Evolutionary conservation across 2,113 vertebrate species (phyloP).

Genomic region (Neolamprologus brichardi): DNA sequence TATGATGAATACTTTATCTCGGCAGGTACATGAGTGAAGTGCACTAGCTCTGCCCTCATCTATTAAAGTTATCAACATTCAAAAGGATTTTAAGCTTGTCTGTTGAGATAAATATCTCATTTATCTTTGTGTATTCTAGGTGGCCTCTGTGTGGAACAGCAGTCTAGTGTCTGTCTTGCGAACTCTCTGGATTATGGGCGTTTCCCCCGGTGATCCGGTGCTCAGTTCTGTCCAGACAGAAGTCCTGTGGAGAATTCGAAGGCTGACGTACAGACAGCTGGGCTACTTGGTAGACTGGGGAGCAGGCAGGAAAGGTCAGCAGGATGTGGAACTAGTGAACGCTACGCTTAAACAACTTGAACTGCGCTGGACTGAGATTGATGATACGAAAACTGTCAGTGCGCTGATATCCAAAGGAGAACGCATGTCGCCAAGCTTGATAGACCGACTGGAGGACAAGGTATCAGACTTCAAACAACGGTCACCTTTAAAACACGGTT

Average conservation of each 20-base stretch:
- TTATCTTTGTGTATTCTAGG: slow-evolving; percentile 48
- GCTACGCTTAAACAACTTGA: slow-evolving; percentile 81
- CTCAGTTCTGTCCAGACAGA: slow-evolving; percentile 80
- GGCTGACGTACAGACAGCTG: slow-evolving; percentile 74
- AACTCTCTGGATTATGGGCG: slow-evolving; percentile 62
- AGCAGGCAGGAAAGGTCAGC: slow-evolving; percentile 18
- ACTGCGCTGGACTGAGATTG: slow-evolving; percentile 86
- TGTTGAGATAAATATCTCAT: neutral
- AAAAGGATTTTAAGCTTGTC: neutral
- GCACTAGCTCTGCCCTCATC: neutral
- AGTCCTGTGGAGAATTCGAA: slow-evolving; percentile 82
- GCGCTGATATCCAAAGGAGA: slow-evolving; percentile 67
- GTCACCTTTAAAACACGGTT: neutral
- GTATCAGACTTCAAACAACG: slow-evolving; percentile 46
- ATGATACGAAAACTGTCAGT: slow-evolving; percentile 64
- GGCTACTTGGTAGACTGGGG: slow-evolving; percentile 65
- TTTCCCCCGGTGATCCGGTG: neutral
- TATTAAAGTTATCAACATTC: neutral
- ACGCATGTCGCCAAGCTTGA: slow-evolving; percentile 63
- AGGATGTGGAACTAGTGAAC: slow-evolving; percentile 47
- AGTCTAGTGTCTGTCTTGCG: slow-evolving; percentile 73
- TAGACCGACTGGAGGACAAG: slow-evolving; percentile 90
- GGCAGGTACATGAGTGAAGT: slow-evolving; percentile 10
- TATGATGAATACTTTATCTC: slow-evolving; percentile 51
- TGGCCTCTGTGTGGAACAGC: slow-evolving; percentile 72